Percentiles rank a stretch among this genome's conserved stretches.
phyloP scores from a whole-genome alignment of 2,797 vertebrate genomes.

The Helicolenus hilgendorfi region DNA sequence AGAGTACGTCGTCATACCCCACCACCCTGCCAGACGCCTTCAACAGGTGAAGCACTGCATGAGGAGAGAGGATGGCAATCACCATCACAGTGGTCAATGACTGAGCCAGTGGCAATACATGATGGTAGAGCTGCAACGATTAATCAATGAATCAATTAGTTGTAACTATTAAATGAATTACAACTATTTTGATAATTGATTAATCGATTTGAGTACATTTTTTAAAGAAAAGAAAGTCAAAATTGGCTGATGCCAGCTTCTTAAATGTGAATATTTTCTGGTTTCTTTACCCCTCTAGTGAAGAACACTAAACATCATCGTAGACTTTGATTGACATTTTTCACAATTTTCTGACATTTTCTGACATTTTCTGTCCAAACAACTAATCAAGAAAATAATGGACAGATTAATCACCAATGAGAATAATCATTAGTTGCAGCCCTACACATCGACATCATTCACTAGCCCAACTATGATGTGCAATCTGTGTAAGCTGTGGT shows the following conservation, averaged over 20 bases:
- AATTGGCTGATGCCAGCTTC: too few species aligned
- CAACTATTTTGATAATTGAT: neutral
- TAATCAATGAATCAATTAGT: neutral
- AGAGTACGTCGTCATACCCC: conserved; percentile 92
- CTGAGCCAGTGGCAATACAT: neutral
- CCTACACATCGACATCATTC: neutral
- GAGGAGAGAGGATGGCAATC: neutral
- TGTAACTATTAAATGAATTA: neutral
- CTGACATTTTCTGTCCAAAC: too few species aligned
- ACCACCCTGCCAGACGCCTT: conserved; percentile 93
- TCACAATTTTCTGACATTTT: too few species aligned
- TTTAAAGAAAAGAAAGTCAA: too few species aligned
- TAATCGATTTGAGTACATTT: neutral
- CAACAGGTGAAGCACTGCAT: conserved; percentile 88
- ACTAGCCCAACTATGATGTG: neutral
- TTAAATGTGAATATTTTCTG: too few species aligned
- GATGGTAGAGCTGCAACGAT: neutral
- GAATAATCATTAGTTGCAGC: too few species aligned
- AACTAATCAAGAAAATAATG: too few species aligned
- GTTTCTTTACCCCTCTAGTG: too few species aligned
- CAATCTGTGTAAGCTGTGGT: neutral
- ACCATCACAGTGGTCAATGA: neutral
- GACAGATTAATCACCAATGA: too few species aligned
- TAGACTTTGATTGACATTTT: too few species aligned
- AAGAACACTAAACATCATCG: too few species aligned